Evolutionary conservation across 2,113 vertebrate species (phyloP), one percentile per base, ranked within the genome.

Genomic region (Prionailurus viverrinus): DNA sequence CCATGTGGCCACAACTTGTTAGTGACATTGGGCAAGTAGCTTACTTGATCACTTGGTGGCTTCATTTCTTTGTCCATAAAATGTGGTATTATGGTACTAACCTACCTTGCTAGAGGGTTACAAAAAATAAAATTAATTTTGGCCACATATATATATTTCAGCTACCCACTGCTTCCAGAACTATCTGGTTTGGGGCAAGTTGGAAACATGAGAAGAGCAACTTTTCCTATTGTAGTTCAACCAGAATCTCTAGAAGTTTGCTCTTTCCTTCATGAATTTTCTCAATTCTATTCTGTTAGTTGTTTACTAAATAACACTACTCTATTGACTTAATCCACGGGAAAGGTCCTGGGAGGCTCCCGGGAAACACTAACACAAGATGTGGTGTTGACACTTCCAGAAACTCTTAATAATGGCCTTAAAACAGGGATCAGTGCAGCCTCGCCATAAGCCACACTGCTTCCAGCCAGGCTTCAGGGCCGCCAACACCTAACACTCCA

Each of bases 61-160:
- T 95, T 96, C 48, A 84, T 80, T 84, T 86, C 13, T 76, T 96
- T 93, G 41, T 65, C 31, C 55, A 68, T 66, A 94, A 68, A 69
- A 76, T 86, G 73, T 66, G 39, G 13, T 83, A 4, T 41, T 63
- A 92, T 4, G 19, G 14, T 89, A 96, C 39, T 48, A 86, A 85
- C 45, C 4, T 21, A 51, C 13, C 16, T n/a, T 31, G 12, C 71
- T 86, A 21, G 21, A 36, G 63, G 33, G 18, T 58, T 83, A 68
- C 58, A 82, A 69, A 69, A 94, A 91, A 71, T 91, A 51, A 87
- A 81, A 51, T n/a, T 71, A 74, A 23, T 33, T 87, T 41, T 83
- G 66, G 10, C 14, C 27, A 12, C 73, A 10, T 51, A 27, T 33
- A 9, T 23, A 4, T 53, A 68, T 69, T n/a, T 10, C n/a, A 78